Evolutionary conservation across 2,888 invertebrate species (phyloP), one percentile per base, ranked within the genome.

Genomic region (Folsomia manolachei): DNA sequence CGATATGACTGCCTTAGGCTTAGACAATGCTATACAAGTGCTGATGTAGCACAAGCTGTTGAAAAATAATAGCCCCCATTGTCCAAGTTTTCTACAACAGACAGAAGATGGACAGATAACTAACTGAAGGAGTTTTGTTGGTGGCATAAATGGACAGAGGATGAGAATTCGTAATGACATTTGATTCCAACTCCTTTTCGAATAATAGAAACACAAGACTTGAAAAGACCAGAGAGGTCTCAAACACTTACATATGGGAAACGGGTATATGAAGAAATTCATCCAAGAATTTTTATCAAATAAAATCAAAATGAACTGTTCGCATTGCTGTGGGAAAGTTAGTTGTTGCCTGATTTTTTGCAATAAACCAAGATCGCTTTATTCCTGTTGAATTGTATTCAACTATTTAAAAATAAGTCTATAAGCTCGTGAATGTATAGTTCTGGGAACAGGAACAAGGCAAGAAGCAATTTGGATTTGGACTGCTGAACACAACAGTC

Each of bases 121-220:
- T 39, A 56, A 56, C 56, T 56, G 56, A n/a, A 56, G 19, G 14
- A 56, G 56, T 7, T 21, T 19, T 56, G 56, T 4, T 56, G 56
- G 21, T 56, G 56, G 56, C 56, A 56, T 56, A 56, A 56, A 56
- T 56, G 56, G 56, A 56, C 56, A 56, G 21, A 56, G 56, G 56
- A 56, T 56, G 21, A 19, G 56, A 19, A 56, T 56, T 7, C 11
- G 21, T 56, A 56, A 56, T 56, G 56, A 56, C 21, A 56, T 56
- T 56, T 56, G 56, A 56, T 56, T 56, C 56, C 56, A 19, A 56
- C 21, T 18, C 21, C n/a, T 56, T 7, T 56, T 7, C 56, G n/a
- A 56, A 56, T 56, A 21, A 56, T 56, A 21, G 56, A 56, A 39
- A 39, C 39, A 56, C 56, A 56, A n/a, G 56, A 11, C 9, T 51